Conservation (phyloP, 2,888 invertebrate genomes). For the Caradrina kadenii region DNA sequence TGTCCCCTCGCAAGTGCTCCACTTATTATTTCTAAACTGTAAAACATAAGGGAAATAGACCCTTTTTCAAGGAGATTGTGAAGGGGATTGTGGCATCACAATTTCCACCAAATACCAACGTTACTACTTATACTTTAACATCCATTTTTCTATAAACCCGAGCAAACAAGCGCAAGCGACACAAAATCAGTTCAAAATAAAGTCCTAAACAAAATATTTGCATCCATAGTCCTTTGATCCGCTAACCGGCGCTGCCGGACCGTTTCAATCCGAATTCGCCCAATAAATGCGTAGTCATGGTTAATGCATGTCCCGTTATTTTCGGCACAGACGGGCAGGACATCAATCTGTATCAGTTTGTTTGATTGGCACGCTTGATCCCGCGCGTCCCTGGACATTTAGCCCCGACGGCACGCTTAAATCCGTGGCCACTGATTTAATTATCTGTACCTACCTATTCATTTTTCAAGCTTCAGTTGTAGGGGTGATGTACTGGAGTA, state of each 20-base stretch:
- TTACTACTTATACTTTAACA: background rate
- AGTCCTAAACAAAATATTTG: constrained; percentile 50
- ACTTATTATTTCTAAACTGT: too few relatives aligned
- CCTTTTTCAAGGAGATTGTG: too few relatives aligned
- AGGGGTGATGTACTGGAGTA: constrained; percentile 34
- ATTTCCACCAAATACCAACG: background rate
- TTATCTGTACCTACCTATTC: constrained; percentile 51
- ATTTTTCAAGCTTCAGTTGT: constrained; percentile 54
- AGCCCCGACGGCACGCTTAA: constrained; percentile 56
- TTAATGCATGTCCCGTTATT: constrained; percentile 62
- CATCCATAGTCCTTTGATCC: constrained; percentile 47
- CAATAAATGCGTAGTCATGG: constrained; percentile 62
- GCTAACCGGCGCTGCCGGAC: constrained; percentile 17
- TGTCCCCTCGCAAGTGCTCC: too few relatives aligned
- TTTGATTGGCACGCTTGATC: constrained; percentile 72
- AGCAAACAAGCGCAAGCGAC: background rate
- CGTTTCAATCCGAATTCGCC: constrained; percentile 52
- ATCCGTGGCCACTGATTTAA: constrained; percentile 55
- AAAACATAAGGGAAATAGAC: too few relatives aligned
- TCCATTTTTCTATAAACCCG: background rate
- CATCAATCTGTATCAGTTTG: constrained; percentile 79
- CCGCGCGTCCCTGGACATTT: constrained; percentile 62
- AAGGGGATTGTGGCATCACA: too few relatives aligned
- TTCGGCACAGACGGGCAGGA: constrained; percentile 55
- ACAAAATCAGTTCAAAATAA: constrained; percentile 24